Evolutionary conservation across 2,797 vertebrate species (phyloP), one percentile per base, ranked within the genome.

Genomic region (Melanogrammus aeglefinus): DNA sequence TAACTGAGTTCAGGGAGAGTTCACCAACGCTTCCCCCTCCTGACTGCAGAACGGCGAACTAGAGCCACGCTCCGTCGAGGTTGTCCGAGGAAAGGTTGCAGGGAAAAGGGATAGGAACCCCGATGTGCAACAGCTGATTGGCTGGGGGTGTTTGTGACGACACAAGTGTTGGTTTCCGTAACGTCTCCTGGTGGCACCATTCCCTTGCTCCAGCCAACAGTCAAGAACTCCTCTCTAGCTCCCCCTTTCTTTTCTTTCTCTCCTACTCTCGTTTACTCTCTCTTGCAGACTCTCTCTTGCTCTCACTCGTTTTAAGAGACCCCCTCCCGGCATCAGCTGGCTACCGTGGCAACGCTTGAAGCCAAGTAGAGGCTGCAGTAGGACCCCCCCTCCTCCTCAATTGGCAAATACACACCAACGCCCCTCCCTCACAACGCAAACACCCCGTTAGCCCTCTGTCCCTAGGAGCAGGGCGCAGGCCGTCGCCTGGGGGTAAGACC

Each of bases 1-100:
- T 80, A 78, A 69, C 73, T 75, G 35, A 24, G 8, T 82, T 79
- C 70, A 83, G 84, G 77, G 85, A 84, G 39, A 72, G 75, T 21
- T 27, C 74, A 16, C 5, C 27, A 16, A 18, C n/a, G 5, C 51
- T 63, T n/a, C 21, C 51, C 24, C 51, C n/a, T n/a, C 6, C 21
- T 8, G 51, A 63, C 18, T 7, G 51, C 51, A 21, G 4, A 63
- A 51, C 18, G 47, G 47, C 47, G 5, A 21, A 51, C 47, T 16
- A 51, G 6, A 51, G 47, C 47, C 47, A 51, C n/a, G 51, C 18
- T 63, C 14, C 0, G 51, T 14, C 39, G 2, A 63, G 4, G 16
- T 63, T 63, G 16, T 63, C 21, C 47, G 16, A 16, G 21, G 51
- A 21, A n/a, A 63, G 51, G 18, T n/a, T 63, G 51, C 21, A n/a